Base-by-base conservation (phyloP, 2,888 invertebrate species). In the Limnephilus auricula region DNA sequence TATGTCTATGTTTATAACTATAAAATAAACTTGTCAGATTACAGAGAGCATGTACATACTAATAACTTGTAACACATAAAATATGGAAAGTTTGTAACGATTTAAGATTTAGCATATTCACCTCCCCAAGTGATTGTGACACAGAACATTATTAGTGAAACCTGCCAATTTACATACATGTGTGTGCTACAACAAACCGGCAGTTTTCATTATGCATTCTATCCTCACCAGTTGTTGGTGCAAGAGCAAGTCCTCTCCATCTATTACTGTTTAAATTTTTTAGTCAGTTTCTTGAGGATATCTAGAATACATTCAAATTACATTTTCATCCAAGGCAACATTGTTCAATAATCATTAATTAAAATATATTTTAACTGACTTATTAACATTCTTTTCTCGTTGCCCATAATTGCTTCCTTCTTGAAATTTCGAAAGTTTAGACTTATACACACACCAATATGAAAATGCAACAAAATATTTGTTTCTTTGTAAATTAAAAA, bases 231-330 rank as follows among this genome's bases (percentile, higher is more conserved):
- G 45, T 85, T 89, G 89, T n/a, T 91, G 84, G 84, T 40, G n/a
- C 78, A 91, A n/a, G 34, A 80, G 34, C 50, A 15, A 78, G 91
- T 91, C 89, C 78, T 89, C 91, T 5, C 13, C 31, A 31, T 82
- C 91, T 84, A 91, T 10, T 79, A 89, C 91, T 91, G 84, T 91
- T 89, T 34, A 89, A 91, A 83, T 82, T 83, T 50, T 90, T 90
- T 83, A 78, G 87, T 90, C 32, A 90, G n/a, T 88, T 88, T 89
- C 89, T 80, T 79, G 40, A 79, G 80, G 18, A 80, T 25, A 79
- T 45, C 89, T 89, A 45, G 25, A 89, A 80, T 89, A 80, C 13
- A n/a, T 89, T 31, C 31, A 89, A 89, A 80, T 78, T 82, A 32
- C 32, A 37, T 82, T 82, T 82, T 37, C 82, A 34, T 82, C 34